phyloP scores from a whole-genome alignment of 2,113 vertebrate genomes.

The Miniopterus natalensis region DNA sequence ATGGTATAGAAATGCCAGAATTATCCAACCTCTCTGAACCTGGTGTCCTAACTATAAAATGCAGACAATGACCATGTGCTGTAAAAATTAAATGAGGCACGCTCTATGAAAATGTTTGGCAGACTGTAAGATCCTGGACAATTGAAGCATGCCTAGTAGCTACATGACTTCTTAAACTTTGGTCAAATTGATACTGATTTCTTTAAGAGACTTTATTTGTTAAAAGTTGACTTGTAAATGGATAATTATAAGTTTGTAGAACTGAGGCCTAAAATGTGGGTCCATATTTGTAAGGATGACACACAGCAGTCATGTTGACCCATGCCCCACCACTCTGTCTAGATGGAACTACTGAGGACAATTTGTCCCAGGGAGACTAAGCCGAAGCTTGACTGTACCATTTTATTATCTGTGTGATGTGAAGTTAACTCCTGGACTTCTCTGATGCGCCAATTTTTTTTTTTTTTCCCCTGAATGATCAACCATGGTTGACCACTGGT shows the following conservation, averaged over 20 bases:
- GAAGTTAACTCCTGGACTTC: neutral
- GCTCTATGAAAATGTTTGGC: neutral
- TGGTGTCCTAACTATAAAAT: neutral
- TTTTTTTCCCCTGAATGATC: neutral
- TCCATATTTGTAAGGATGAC: neutral
- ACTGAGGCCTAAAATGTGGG: neutral
- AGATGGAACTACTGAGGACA: neutral
- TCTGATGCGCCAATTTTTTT: neutral
- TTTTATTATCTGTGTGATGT: neutral
- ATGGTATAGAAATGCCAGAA: neutral
- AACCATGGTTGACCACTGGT: neutral
- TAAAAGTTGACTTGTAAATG: neutral
- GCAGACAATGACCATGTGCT: neutral
- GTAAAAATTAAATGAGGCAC: neutral
- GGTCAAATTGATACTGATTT: neutral
- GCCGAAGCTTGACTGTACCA: neutral
- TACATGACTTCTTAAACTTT: neutral
- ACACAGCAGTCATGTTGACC: neutral
- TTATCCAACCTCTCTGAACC: neutral
- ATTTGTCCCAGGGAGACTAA: neutral
- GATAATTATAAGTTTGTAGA: neutral
- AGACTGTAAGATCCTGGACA: neutral
- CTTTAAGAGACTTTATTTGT: neutral
- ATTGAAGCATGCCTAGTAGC: neutral
- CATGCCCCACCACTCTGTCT: neutral